These are phyloP conservation scores for Ips typographus DNA, from an alignment of 1,140 invertebrate species.

Conservation along the genomic window DNA sequence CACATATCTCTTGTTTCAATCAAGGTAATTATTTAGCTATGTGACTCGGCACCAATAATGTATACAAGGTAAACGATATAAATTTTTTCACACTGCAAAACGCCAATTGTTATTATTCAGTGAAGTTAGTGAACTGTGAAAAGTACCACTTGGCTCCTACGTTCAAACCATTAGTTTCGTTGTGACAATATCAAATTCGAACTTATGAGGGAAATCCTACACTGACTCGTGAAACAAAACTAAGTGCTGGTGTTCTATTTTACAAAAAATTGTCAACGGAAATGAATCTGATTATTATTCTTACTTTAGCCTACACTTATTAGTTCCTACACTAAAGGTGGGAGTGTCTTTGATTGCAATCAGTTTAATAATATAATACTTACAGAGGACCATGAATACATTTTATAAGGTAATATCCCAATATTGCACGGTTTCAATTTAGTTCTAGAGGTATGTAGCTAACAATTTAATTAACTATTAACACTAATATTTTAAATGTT, in stretches of 20 bases:
- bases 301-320: conserved; percentile 21
- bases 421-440: background rate
- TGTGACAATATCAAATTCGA: background rate
- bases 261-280: conserved; percentile 23
- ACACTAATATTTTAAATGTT: background rate
- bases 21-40: conserved; percentile 40
- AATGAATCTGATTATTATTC: conserved; percentile 24
- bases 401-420: conserved; percentile 19
- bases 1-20: conserved; percentile 38
- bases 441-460: too few relatives aligned
- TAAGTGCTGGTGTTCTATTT: background rate
- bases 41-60: conserved; percentile 39
- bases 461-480: too few relatives aligned
- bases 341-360: conserved; percentile 28
- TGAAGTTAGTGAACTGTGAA: conserved; percentile 33
- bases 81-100: conserved; percentile 32
- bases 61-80: conserved; percentile 40
- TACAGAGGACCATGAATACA: conserved; percentile 16
- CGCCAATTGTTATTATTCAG: conserved; percentile 30
- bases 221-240: background rate
- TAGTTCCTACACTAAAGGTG: conserved; percentile 27
- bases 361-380: conserved; percentile 15
- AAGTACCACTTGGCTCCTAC: conserved; percentile 6
- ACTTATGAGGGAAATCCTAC: background rate
- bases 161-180: background rate